phyloP scores from a whole-genome alignment of 2,113 vertebrate species.

The Pavo muticus region DNA sequence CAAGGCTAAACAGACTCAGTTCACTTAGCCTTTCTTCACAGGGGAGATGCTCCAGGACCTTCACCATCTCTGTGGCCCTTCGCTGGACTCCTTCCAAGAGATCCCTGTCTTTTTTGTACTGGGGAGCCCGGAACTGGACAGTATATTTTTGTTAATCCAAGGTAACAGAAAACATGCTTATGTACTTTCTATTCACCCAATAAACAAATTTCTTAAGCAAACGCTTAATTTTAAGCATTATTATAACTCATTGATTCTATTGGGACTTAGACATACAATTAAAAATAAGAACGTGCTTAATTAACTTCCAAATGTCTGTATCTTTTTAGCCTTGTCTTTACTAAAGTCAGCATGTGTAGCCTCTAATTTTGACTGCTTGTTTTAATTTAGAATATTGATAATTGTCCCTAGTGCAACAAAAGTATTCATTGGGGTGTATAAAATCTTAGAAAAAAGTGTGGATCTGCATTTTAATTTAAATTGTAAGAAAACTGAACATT shows the following conservation, averaged over 20 bases:
- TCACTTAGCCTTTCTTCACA: too few species aligned
- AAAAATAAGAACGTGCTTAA: not conserved
- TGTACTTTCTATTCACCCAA: too few species aligned
- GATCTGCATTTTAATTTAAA: not conserved
- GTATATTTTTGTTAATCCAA: too few species aligned
- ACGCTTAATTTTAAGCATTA: not conserved
- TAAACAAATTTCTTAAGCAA: not conserved
- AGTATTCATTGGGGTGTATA: not conserved
- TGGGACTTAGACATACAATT: not conserved
- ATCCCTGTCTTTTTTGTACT: too few species aligned
- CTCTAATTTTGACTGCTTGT: not conserved
- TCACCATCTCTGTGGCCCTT: too few species aligned
- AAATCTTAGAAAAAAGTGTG: too few species aligned
- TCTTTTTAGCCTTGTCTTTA: not conserved
- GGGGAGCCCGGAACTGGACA: too few species aligned
- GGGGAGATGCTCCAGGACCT: too few species aligned
- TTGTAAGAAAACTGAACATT: not conserved
- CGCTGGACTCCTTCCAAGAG: too few species aligned
- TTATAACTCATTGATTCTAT: not conserved
- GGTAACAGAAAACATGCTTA: too few species aligned
- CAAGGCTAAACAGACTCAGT: too few species aligned
- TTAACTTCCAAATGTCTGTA: rapidly evolving
- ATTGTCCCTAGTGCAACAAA: not conserved
- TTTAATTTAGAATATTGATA: not conserved
- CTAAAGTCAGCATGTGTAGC: not conserved